These are phyloP conservation scores for Holacanthella duospinosa DNA, from an alignment of 2,888 invertebrate genomes.

Conservation along the genomic window DNA sequence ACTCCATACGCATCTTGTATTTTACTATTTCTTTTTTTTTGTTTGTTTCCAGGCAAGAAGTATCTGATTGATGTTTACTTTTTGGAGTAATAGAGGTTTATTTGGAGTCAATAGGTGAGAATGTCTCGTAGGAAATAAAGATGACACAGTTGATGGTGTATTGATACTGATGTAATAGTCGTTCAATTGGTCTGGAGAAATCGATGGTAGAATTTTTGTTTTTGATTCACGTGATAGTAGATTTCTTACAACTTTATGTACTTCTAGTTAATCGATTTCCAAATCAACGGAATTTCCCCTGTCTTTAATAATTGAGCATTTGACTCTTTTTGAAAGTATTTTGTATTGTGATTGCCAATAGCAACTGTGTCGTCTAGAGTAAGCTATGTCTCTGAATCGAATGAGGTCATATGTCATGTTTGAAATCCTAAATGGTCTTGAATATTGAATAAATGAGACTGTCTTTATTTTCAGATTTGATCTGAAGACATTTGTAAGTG, in stretches of 20 bases:
- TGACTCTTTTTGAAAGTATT: too few relatives aligned
- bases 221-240: background rate
- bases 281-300: background rate
- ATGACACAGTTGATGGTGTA: background rate
- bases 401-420: background rate
- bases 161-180: background rate
- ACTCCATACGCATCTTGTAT: background rate
- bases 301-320: background rate
- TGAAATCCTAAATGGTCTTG: background rate
- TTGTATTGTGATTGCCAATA: too few relatives aligned
- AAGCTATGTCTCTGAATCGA: background rate
- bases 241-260: background rate
- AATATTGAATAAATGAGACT: background rate
- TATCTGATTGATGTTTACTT: background rate
- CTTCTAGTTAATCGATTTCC: background rate
- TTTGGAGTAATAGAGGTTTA: background rate
- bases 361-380: background rate
- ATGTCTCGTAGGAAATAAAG: background rate
- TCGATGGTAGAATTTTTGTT: background rate
- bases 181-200: background rate
- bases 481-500: background rate
- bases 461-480: background rate
- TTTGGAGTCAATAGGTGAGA: background rate
- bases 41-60: background rate
- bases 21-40: background rate